phyloP scores from a whole-genome alignment of 2,888 invertebrate species.

The Cataglyphis livida region DNA sequence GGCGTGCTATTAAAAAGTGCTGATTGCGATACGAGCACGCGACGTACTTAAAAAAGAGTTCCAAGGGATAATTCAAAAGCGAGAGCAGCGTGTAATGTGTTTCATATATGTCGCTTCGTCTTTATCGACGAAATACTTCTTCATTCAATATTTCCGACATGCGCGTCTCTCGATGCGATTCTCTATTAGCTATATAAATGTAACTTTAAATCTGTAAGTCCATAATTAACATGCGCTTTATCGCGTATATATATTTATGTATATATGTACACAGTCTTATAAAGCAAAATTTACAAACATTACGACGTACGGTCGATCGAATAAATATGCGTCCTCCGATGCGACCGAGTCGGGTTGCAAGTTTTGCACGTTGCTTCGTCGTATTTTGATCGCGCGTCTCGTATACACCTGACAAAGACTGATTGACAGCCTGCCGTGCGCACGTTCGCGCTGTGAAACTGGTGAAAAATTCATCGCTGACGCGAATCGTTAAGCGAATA shows the following conservation, averaged over 20 bases:
- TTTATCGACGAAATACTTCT: conserved; percentile 31
- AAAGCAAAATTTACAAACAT: conserved; percentile 86
- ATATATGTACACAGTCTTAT: conserved; percentile 86
- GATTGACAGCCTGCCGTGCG: background rate
- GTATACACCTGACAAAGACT: conserved; percentile 29
- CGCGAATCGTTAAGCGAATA: background rate
- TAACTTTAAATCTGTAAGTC: conserved; percentile 65
- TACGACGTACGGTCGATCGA: conserved; percentile 83
- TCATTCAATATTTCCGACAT: conserved; percentile 27
- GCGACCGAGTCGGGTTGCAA: conserved; percentile 54
- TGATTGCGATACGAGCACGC: background rate
- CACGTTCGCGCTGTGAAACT: background rate
- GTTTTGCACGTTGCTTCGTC: conserved; percentile 29
- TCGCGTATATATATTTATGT: conserved; percentile 73
- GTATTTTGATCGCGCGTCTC: conserved; percentile 18
- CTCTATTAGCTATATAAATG: conserved; percentile 64
- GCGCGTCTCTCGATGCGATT: conserved; percentile 19
- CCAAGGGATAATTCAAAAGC: conserved; percentile 66
- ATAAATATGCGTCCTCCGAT: conserved; percentile 72
- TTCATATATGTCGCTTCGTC: conserved; percentile 24
- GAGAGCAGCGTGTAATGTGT: conserved; percentile 42
- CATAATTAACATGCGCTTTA: conserved; percentile 75
- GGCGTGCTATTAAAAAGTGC: conserved; percentile 8
- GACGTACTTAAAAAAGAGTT: conserved; percentile 28
- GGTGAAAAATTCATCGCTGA: background rate